Evolutionary conservation across 2,113 vertebrate genomes (phyloP).

Genomic region (Otolemur garnettii): DNA sequence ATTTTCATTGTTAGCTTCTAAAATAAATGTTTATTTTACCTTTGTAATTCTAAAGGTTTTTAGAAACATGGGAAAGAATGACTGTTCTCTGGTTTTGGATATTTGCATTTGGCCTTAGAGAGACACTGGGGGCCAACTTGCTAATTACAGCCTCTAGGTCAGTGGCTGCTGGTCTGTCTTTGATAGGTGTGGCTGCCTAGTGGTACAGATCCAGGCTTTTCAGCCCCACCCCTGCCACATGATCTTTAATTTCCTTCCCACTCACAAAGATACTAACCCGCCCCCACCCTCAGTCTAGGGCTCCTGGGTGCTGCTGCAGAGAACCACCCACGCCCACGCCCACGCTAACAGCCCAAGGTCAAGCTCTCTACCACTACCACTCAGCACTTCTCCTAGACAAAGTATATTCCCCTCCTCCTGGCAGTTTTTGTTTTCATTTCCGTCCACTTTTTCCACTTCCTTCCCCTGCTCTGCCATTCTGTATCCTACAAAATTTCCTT

Average conservation of each 20-base stretch:
- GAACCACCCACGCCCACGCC: not conserved
- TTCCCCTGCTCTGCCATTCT: not conserved
- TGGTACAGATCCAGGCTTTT: not conserved
- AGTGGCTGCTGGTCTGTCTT: not conserved
- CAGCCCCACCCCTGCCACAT: accelerated
- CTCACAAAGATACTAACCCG: not conserved
- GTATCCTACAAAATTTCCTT: too few relatives aligned
- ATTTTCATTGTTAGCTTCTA: conserved; percentile 50
- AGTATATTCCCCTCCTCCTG: not conserved
- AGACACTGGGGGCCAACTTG: not conserved
- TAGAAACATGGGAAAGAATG: conserved; percentile 36
- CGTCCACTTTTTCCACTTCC: too few relatives aligned
- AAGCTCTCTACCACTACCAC: not conserved
- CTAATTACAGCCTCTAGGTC: not conserved
- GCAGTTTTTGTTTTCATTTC: not conserved
- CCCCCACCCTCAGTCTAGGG: not conserved
- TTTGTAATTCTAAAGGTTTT: conserved; percentile 48
- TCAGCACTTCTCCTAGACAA: not conserved
- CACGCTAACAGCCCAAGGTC: not conserved
- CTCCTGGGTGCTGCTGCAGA: not conserved
- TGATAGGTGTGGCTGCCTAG: not conserved
- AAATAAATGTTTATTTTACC: conserved; percentile 57
- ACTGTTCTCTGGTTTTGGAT: conserved; percentile 13
- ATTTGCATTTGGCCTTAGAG: not conserved
- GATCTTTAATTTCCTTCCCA: not conserved